Base-by-base conservation (phyloP, 2,888 invertebrate species). In the Baccha elongata region DNA sequence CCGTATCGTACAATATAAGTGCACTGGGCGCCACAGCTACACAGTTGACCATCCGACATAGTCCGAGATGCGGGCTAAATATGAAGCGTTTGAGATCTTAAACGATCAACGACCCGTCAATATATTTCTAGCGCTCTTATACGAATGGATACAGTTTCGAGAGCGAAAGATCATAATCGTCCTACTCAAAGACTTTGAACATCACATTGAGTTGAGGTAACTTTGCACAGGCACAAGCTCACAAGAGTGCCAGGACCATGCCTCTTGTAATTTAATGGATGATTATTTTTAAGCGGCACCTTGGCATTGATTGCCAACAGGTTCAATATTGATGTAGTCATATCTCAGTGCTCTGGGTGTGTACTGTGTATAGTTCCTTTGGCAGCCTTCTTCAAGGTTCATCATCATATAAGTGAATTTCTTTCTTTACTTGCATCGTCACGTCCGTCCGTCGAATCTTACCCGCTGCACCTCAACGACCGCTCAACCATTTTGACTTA, bases 301-400 rank as follows among this genome's bases (percentile, higher is more conserved):
- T 83, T 83, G 83, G 83, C 83, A 83, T 83, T 83, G 83, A 83
- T 78, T 83, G 83, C 83, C 72, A 76, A 72, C 83, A 73, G 83
- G 83, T 83, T 83, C 83, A 83, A 78, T 83, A 83, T 76, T 76
- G 81, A 67, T 67, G 80, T 37, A 60, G 71, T 46, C 48, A 35
- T 69, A 15, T 62, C 17, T 40, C 26, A 68, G 67, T 71, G n/a
- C n/a, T n/a, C n/a, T 17, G 58, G 42, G 42, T 58, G 26, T 53
- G 40, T 3, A 37, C 1, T 13, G 15, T 10, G 10, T 8, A 50
- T 17, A 17, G 67, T 60, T 71, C 64, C 74, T 80, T 65, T 83
- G 81, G 60, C 72, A 78, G 62, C 35, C 62, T 78, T 35, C 78
- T 68, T 83, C 83, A 83, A 83, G 83, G 83, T 83, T 83, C 83